Conservation (phyloP, 2,888 invertebrate species). For the Morinoia aosen region DNA sequence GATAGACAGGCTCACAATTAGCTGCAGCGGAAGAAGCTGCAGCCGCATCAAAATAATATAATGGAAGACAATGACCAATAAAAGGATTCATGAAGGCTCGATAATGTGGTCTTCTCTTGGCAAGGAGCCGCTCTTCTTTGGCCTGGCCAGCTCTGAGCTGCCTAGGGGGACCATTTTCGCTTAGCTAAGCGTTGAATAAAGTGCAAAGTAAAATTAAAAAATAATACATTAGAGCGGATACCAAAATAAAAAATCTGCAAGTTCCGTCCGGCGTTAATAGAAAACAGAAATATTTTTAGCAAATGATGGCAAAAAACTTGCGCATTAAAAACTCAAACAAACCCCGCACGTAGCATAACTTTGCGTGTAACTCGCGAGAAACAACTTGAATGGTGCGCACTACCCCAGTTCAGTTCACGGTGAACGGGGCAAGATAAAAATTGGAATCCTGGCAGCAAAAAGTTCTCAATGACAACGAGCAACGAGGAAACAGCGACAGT, state of each 20-base stretch:
- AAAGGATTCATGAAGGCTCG: slow-evolving; percentile 42
- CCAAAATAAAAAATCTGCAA: background rate
- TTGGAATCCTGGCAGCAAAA: background rate
- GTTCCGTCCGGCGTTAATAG: background rate
- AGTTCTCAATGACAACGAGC: background rate
- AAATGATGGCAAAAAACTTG: background rate
- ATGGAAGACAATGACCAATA: slow-evolving; percentile 32
- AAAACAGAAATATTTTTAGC: background rate
- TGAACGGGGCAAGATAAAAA: background rate
- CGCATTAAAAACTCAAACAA: background rate
- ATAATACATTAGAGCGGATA: background rate
- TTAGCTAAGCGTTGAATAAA: background rate
- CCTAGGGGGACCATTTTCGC: too few species aligned
- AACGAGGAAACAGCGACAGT: background rate
- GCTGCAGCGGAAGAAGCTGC: background rate
- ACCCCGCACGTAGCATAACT: background rate
- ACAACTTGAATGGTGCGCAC: background rate
- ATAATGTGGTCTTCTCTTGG: background rate
- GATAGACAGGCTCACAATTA: background rate
- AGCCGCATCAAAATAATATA: slow-evolving; percentile 21
- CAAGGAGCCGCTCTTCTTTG: background rate
- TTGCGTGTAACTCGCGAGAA: background rate
- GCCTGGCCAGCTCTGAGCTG: background rate
- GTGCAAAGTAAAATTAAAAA: background rate
- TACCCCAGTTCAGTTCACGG: background rate